Evolutionary conservation across 2,888 invertebrate species (phyloP).

Genomic region (Andrena haemorrhoa): DNA sequence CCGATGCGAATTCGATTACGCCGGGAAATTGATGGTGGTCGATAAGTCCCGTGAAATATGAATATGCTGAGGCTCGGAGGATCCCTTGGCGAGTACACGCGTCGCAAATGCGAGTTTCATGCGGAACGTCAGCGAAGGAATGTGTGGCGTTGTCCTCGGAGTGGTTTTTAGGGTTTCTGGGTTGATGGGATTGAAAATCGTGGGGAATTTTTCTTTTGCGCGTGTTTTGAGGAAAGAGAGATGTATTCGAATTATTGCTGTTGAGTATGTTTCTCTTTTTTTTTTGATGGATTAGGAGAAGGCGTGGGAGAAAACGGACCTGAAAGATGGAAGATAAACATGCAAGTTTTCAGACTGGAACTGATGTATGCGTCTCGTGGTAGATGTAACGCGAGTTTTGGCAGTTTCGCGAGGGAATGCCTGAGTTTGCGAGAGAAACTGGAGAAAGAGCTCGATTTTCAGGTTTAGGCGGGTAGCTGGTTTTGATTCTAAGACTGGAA

Average conservation of each 20-base stretch:
- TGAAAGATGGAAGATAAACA: not conserved
- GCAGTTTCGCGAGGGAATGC: slow-evolving; percentile 24
- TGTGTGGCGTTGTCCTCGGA: not conserved
- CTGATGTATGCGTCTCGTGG: not conserved
- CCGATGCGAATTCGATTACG: slow-evolving; percentile 48
- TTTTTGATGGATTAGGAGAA: not conserved
- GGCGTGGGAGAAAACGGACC: not conserved
- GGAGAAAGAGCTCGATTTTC: slow-evolving; percentile 6
- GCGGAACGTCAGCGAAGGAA: not conserved
- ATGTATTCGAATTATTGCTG: too few species aligned
- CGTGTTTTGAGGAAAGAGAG: too few species aligned
- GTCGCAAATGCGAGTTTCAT: slow-evolving; percentile 7
- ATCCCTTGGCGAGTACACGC: slow-evolving; percentile 23
- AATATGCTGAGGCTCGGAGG: slow-evolving; percentile 43
- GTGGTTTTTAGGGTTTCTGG: not conserved
- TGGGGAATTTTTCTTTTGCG: too few species aligned
- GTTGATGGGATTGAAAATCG: not conserved
- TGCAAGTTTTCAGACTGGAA: slow-evolving; percentile 3
- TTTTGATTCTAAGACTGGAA: not conserved
- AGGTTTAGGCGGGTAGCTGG: not conserved
- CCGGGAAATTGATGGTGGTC: slow-evolving; percentile 35
- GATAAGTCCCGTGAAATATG: slow-evolving; percentile 47
- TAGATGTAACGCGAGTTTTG: slow-evolving; percentile 13
- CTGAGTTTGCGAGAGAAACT: slow-evolving; percentile 2
- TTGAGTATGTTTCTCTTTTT: not conserved